Base-by-base conservation (phyloP, 2,888 invertebrate genomes). In the Cepaea hortensis region DNA sequence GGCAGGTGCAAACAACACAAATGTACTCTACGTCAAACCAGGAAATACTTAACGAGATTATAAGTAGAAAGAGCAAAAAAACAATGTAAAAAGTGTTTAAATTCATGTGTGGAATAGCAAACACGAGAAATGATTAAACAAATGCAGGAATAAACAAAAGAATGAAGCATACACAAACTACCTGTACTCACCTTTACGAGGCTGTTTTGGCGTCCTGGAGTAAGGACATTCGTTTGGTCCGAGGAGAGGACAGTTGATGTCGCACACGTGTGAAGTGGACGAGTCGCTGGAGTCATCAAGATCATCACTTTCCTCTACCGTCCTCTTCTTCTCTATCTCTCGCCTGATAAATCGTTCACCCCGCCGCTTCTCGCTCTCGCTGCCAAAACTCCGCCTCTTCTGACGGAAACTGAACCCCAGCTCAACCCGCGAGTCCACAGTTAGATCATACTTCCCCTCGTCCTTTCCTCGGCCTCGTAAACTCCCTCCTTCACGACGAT, bases 241-340 rank as follows among this genome's bases (percentile, higher is more conserved):
- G 62, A 88, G 75, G 70, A 88, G 87, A 1, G 88, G 88, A 50
- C 88, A 88, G 77, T 65, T 83, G 77, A 85, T 70, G 81, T 87
- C 88, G 48, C 88, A 88, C 15, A 85, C 81, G 55, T 85, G 85
- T 2, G 81, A 81, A n/a, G 50, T 72, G 3, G 84, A 84, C 65
- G 68, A 61, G 18, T 81, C 73, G 18, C 81, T 81, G 18, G 81
- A 81, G 46, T 85, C 85, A 15, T 77, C 84, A 3, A 61, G 35
- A 15, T 79, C 79, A 18, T 85, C 85, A n/a, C 81, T 81, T 15
- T 85, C 85, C 35, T 81, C 81, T 23, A 79, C 65, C 3, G 85
- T 85, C n/a, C 18, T 70, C 79, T 68, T 81, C 73, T 81, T 72
- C 62, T 85, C 85, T 13, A 85, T 85, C 75, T 85, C 75, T 18